Evolutionary conservation across 53 echinoderm and acorn worm genomes (phyloP).

Genomic region (Echinometra lucunter): DNA sequence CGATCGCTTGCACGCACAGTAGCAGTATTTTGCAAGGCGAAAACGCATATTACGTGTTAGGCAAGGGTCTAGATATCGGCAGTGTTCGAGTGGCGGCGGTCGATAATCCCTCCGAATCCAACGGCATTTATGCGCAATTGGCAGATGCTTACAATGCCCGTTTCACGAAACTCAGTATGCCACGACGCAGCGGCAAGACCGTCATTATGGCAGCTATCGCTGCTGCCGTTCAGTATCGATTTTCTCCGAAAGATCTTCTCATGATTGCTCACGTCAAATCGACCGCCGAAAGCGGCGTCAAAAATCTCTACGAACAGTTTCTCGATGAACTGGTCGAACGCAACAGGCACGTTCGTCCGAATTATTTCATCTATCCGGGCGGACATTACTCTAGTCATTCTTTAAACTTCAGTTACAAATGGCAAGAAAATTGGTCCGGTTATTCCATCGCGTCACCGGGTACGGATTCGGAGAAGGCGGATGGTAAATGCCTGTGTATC

Average conservation of each 20-base stretch:
- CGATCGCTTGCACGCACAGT: not conserved
- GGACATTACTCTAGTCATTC: constrained; percentile 11
- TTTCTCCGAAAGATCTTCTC: constrained; percentile 9
- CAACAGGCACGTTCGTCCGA: not conserved
- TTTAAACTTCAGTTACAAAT: not conserved
- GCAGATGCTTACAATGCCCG: not conserved
- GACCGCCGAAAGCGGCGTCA: not conserved
- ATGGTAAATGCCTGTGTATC: not conserved
- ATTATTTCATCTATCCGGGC: not conserved
- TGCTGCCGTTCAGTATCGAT: constrained; percentile 18
- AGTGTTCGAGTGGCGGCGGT: not conserved
- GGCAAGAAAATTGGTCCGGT: not conserved
- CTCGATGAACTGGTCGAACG: not conserved
- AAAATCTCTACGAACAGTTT: not conserved
- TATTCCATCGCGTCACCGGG: not conserved
- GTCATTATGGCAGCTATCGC: not conserved
- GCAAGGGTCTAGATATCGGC: not conserved
- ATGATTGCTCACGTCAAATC: constrained; percentile 34
- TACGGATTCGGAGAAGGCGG: not conserved
- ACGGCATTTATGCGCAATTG: not conserved
- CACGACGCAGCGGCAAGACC: not conserved
- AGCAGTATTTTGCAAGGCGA: not conserved
- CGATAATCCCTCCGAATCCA: not conserved
- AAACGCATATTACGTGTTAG: not conserved
- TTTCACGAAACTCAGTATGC: constrained; percentile 35